Evolutionary conservation across 2,888 invertebrate species (phyloP).

Genomic region (Acrobasis consociella): DNA sequence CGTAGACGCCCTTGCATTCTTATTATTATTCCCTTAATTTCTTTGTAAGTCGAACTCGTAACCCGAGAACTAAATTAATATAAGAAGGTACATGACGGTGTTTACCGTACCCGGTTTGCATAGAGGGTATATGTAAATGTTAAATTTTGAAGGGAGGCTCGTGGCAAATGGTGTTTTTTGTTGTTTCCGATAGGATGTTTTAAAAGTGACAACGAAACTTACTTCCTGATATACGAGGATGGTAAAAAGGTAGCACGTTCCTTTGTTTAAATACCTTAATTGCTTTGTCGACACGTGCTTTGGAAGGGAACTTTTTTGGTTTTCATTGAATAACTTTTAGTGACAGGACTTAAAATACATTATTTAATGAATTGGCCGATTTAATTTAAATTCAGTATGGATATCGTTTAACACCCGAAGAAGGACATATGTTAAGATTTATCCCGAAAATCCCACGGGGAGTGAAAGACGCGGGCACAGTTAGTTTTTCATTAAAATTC

Average conservation of each 20-base stretch:
- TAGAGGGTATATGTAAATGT: constrained; percentile 78
- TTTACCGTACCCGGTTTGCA: constrained; percentile 72
- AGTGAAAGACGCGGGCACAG: too few relatives aligned
- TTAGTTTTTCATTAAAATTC: too few relatives aligned
- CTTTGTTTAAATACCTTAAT: constrained; percentile 20
- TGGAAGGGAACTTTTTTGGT: background rate
- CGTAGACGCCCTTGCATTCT: constrained; percentile 72
- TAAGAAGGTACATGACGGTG: constrained; percentile 66
- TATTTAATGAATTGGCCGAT: too few relatives aligned
- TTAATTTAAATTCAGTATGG: too few relatives aligned
- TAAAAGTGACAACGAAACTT: constrained; percentile 23
- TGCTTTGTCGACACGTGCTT: constrained; percentile 7
- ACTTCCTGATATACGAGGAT: constrained; percentile 18
- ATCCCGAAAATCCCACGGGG: too few relatives aligned
- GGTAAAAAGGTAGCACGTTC: constrained; percentile 13
- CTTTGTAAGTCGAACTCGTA: constrained; percentile 73
- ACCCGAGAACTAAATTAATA: constrained; percentile 79
- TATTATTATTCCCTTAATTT: constrained; percentile 74
- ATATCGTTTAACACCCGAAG: too few relatives aligned
- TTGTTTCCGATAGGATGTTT: constrained; percentile 49
- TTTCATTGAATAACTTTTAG: background rate
- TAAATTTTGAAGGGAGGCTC: constrained; percentile 68
- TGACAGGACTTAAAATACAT: too few relatives aligned
- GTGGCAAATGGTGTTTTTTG: constrained; percentile 69
- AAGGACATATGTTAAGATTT: too few relatives aligned